Evolutionary conservation across 2,888 invertebrate species (phyloP).

Genomic region (Tenodera sinensis): DNA sequence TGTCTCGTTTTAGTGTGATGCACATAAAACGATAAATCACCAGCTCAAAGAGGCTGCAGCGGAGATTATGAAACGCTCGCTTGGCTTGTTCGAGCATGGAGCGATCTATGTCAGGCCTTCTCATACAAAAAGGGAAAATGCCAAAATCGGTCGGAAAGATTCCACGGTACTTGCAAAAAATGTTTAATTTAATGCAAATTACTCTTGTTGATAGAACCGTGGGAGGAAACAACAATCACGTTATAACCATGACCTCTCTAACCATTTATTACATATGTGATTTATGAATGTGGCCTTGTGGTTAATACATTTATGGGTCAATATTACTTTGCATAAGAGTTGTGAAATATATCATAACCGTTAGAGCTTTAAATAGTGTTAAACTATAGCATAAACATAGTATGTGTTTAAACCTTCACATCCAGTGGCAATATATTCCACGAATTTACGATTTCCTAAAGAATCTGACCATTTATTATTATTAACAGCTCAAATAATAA

Average conservation of each 20-base stretch:
- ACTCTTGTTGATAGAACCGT: background rate
- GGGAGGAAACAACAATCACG: background rate
- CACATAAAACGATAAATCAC: background rate
- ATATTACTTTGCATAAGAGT: too few relatives aligned
- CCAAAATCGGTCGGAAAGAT: background rate
- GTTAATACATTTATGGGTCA: too few relatives aligned
- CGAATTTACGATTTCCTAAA: too few relatives aligned
- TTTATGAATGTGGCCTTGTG: too few relatives aligned
- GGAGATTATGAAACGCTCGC: background rate
- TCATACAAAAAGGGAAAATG: background rate
- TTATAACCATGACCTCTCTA: background rate
- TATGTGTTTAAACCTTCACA: too few relatives aligned
- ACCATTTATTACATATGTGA: too few relatives aligned
- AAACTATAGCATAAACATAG: too few relatives aligned
- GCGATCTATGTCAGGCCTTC: background rate
- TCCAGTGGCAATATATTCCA: too few relatives aligned
- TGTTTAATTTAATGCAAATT: background rate
- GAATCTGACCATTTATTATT: too few relatives aligned
- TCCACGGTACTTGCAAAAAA: background rate
- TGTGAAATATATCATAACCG: too few relatives aligned
- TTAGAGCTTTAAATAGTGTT: too few relatives aligned
- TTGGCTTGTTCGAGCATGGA: background rate
- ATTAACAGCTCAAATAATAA: too few relatives aligned
- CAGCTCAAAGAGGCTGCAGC: background rate
- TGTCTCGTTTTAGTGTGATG: background rate